A percentile compares a stretch with the other conserved stretches of the same genome.
phyloP scores from a whole-genome alignment of 1,140 invertebrate species.

The Sycophaga agraensis region DNA sequence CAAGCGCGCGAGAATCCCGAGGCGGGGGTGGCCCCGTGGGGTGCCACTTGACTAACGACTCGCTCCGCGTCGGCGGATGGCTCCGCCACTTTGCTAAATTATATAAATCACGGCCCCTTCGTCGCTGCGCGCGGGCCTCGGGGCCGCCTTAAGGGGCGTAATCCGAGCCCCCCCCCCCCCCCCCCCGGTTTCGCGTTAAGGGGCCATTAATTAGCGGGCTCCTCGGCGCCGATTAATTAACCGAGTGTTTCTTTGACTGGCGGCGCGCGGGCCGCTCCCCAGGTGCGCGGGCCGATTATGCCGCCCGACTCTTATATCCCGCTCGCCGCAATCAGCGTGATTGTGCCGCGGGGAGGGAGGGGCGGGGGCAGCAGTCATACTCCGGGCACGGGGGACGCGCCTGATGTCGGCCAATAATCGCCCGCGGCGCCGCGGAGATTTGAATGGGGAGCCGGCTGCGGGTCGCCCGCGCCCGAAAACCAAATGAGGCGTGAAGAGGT shows the following conservation, averaged over 20 bases:
- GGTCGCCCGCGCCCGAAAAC: slow-evolving; percentile 2
- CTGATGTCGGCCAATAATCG: no score
- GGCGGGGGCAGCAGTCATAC: background rate
- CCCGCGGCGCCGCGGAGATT: slow-evolving; percentile 29
- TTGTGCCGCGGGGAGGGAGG: background rate
- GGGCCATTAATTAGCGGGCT: slow-evolving; percentile 45
- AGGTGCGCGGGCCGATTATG: no score
- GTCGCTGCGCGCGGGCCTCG: background rate
- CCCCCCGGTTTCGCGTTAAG: slow-evolving; percentile 30
- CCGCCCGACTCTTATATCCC: no score
- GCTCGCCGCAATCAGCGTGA: no score
- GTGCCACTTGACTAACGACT: slow-evolving; percentile 39
- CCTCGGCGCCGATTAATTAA: slow-evolving; percentile 40
- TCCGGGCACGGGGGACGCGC: background rate
- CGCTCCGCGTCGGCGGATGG: slow-evolving; percentile 29
- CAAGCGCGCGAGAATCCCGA: slow-evolving; percentile 32
- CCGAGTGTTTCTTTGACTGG: slow-evolving; percentile 36
- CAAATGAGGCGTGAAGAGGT: slow-evolving; percentile 45
- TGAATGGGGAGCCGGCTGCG: slow-evolving; percentile 37
- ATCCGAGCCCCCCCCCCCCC: no score
- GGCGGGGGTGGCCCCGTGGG: background rate
- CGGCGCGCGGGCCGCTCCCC: slow-evolving; percentile 3
- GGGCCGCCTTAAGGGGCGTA: background rate
- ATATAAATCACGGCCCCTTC: slow-evolving; percentile 51
- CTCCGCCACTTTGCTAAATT: slow-evolving; percentile 52